Evolutionary conservation across 2,797 vertebrate genomes (phyloP), one percentile per base, ranked within the genome.

Genomic region (Anas flavirostris): DNA sequence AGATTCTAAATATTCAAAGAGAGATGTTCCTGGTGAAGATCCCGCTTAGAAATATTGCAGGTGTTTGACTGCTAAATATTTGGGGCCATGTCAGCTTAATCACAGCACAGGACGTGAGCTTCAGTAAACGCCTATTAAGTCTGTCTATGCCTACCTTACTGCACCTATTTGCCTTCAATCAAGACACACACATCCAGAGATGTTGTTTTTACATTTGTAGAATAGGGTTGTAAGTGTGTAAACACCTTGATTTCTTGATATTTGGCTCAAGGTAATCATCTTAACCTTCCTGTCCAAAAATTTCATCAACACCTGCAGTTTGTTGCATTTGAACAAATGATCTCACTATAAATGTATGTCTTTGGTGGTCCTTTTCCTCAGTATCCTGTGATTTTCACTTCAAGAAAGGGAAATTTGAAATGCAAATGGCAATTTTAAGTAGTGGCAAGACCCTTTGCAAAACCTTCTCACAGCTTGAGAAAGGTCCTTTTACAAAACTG

Each of bases 401-500:
- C 77, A 86, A 90, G 70, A 79, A 88, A 66, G 18, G 26, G 44
- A 89, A 87, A 74, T 70, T 28, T 58, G 44, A 88, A 91, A 90
- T 75, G 23, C 12, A 72, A 94, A 85, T 10, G 22, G n/a, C 16
- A 28, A 15, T 56, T 87, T 46, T 77, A 76, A 69, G n/a, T 33
- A 77, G 56, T 31, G 55, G 17, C 0, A 0, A 94, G 58, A 76
- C 22, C 44, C 43, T 82, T 80, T n/a, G 41, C n/a, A 80, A 91
- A 85, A 31, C 62, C 62, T 64, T 43, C 6, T 80, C 37, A 48
- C 28, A 87, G 29, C 58, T 77, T 82, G 64, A 90, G 72, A 90
- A 82, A 88, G 39, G 72, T 84, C 56, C 33, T 70, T 93, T 77
- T 73, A 44, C 29, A 77, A 74, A 77, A 72, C 37, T 39, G 43